Evolutionary conservation across 2,113 vertebrate species (phyloP), one percentile per base, ranked within the genome.

Genomic region (Aleadryas rufinucha): DNA sequence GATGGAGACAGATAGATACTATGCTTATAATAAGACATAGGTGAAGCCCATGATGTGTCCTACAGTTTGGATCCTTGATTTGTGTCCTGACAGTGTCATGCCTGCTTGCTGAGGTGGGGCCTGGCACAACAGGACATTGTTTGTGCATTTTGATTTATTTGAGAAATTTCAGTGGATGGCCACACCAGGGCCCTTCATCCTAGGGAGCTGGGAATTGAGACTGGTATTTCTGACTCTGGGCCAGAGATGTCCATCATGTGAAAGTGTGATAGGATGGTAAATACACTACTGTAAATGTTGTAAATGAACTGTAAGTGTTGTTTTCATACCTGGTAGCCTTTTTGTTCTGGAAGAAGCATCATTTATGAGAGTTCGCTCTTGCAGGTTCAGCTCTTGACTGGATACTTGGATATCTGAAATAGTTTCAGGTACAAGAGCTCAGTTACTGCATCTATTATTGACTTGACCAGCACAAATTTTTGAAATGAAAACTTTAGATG

Each of bases 191-290:
- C 42, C 26, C 6, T 89, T 44, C 13, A 6, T 52, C 15, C 13
- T 27, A 21, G 2, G 26, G 10, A 84, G 16, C 6, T 80, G 26
- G 26, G n/a, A 80, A 41, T 39, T 0, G 0, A 72, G 45, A 5
- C 16, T 45, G 16, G 9, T 53, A 24, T 61, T 77, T 63, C 74
- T 93, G 7, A 35, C 21, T 50, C 20, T 33, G 30, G 23, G 26
- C 27, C 59, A 66, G 59, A 66, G 22, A 17, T 16, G 13, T 24
- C 39, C 16, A 21, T 45, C 1, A 1, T 27, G 14, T 37, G 24
- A 63, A 68, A 22, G 6, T 56, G 27, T 22, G 54, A 26, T 28
- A 44, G 24, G 27, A 24, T 24, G 33, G 31, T 22, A 80, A n/a
- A 47, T 52, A n/a, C 10, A 31, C 8, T 23, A 11, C 31, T 56